phyloP scores from a whole-genome alignment of 2,113 vertebrate species.

The Zosterops hypoxanthus region DNA sequence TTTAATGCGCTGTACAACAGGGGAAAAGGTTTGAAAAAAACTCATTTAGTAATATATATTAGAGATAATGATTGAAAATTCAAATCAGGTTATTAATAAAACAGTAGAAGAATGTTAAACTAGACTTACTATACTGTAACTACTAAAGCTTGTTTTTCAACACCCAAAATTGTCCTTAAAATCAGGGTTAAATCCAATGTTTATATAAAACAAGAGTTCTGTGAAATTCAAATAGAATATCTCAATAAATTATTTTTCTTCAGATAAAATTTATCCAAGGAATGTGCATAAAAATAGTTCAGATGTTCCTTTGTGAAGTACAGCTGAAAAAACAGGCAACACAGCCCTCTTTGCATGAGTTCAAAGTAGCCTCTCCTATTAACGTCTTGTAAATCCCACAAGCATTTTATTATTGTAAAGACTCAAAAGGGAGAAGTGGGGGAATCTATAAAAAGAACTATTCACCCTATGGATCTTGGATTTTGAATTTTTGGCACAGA shows the following conservation, averaged over 20 bases:
- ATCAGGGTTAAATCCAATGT: not conserved
- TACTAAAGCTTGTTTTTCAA: not conserved
- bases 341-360: not conserved
- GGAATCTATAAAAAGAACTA: slow-evolving; percentile 31
- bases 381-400: slow-evolving; percentile 40
- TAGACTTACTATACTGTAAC: not conserved
- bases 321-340: slow-evolving; percentile 45
- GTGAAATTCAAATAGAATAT: not conserved
- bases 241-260: slow-evolving; percentile 4
- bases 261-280: slow-evolving; percentile 31
- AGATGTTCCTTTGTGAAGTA: not conserved
- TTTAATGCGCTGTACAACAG: slow-evolving; percentile 81
- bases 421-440: not conserved
- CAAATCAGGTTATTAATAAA: not conserved
- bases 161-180: not conserved
- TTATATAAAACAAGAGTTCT: not conserved
- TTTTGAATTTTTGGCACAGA: slow-evolving; percentile 10
- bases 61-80: not conserved
- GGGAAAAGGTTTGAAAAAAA: not conserved
- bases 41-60: not conserved
- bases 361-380: slow-evolving; percentile 26
- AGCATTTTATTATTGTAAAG: slow-evolving; percentile 47
- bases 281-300: not conserved
- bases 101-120: not conserved
- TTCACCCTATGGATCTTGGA: not conserved